A percentile compares a stretch with the other conserved stretches of the same genome.
Evolutionary conservation across 2,888 invertebrate genomes (phyloP).

Genomic region (Ophion ellenae): DNA sequence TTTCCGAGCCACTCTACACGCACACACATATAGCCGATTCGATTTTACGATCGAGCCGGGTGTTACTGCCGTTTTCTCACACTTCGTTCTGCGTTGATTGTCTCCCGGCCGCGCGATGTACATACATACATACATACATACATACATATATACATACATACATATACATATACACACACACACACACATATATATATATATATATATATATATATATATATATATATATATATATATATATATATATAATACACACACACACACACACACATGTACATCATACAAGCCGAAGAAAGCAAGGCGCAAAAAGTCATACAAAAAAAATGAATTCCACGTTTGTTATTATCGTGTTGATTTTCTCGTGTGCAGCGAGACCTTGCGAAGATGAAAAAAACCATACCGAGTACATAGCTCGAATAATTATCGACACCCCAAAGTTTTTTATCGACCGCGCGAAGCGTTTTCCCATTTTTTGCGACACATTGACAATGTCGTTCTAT

Average conservation of each 20-base stretch:
- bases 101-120: constrained; percentile 4
- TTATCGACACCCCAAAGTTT: no score
- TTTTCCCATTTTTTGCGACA: no score
- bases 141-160: no score
- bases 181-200: no score
- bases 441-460: no score
- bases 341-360: background rate
- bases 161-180: no score
- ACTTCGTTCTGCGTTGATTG: constrained; percentile 44
- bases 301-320: background rate
- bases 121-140: background rate
- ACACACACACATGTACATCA: background rate
- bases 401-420: background rate
- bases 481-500: no score
- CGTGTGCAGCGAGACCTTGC: background rate
- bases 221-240: no score
- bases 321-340: background rate
- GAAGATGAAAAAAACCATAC: background rate
- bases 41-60: constrained; percentile 59
- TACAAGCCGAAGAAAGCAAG: background rate
- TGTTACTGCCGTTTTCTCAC: constrained; percentile 65
- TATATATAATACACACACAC: no score
- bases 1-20: constrained; percentile 33
- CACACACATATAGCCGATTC: constrained; percentile 50
- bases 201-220: no score